These are phyloP conservation scores for Tinea semifulvella DNA, from an alignment of 2,888 invertebrate genomes.

Conservation along the genomic window DNA sequence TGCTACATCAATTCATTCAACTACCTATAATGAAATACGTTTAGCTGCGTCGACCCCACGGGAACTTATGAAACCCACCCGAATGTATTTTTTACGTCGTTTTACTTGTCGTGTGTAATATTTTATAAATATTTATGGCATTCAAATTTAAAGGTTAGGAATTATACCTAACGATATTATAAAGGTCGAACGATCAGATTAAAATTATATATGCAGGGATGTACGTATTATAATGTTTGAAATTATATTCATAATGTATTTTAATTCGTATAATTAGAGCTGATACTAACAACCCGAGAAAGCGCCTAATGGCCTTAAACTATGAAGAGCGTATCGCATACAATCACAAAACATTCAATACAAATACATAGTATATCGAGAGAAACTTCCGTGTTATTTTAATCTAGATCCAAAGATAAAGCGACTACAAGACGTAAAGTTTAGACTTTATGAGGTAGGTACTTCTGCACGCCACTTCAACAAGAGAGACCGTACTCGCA, in stretches of 20 bases:
- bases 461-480: not conserved
- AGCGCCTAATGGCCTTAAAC: too few relatives aligned
- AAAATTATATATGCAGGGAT: too few relatives aligned
- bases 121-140: constrained; percentile 45
- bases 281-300: too few relatives aligned
- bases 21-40: constrained; percentile 47
- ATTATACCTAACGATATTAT: too few relatives aligned
- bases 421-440: constrained; percentile 9
- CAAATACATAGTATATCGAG: too few relatives aligned
- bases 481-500: constrained; percentile 1
- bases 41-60: constrained; percentile 48
- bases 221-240: too few relatives aligned
- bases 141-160: constrained; percentile 7
- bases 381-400: constrained; percentile 2
- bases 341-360: too few relatives aligned
- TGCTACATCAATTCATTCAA: constrained; percentile 42
- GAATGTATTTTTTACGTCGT: constrained; percentile 32
- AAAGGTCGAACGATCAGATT: too few relatives aligned
- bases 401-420: constrained; percentile 7
- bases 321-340: too few relatives aligned
- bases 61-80: constrained; percentile 35
- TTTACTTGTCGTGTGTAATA: constrained; percentile 29
- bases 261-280: too few relatives aligned
- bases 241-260: too few relatives aligned
- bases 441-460: constrained; percentile 9